A percentile compares a stretch with the other conserved stretches of the same genome.
Conservation (phyloP, 1,140 invertebrate genomes). For the Drosophila cardini region DNA sequence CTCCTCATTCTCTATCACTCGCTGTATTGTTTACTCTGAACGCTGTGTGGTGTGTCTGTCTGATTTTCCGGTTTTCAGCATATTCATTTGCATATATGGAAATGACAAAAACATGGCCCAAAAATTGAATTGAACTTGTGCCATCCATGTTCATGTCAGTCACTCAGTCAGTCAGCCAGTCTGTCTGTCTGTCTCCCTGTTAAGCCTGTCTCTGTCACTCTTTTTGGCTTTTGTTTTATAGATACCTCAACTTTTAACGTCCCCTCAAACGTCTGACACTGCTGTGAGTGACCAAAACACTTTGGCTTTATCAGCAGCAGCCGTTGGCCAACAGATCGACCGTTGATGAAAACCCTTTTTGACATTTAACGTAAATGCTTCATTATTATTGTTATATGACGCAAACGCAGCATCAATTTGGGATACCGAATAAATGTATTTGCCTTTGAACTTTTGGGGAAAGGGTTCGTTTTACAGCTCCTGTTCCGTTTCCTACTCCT, state of each 20-base stretch:
- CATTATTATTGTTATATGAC: conserved; percentile 78
- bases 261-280: not conserved
- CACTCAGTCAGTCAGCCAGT: conserved; percentile 50
- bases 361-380: conserved; percentile 81
- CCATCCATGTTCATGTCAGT: conserved; percentile 64
- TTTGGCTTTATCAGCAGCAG: conserved; percentile 58
- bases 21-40: conserved; percentile 9
- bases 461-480: no score
- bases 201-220: conserved; percentile 18
- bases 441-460: conserved; percentile 6
- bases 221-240: conserved; percentile 60
- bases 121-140: conserved; percentile 81
- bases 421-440: conserved; percentile 5
- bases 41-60: not conserved
- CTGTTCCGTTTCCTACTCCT: no score
- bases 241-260: not conserved
- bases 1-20: not conserved
- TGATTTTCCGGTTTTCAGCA: conserved; percentile 74
- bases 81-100: conserved; percentile 82
- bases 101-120: conserved; percentile 80
- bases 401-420: conserved; percentile 32
- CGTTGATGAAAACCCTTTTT: conserved; percentile 62
- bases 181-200: conserved; percentile 6
- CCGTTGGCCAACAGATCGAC: conserved; percentile 28
- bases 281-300: conserved; percentile 73